Evolutionary conservation across 1,140 invertebrate species (phyloP).

Genomic region (Pygmarrhopalites habei): DNA sequence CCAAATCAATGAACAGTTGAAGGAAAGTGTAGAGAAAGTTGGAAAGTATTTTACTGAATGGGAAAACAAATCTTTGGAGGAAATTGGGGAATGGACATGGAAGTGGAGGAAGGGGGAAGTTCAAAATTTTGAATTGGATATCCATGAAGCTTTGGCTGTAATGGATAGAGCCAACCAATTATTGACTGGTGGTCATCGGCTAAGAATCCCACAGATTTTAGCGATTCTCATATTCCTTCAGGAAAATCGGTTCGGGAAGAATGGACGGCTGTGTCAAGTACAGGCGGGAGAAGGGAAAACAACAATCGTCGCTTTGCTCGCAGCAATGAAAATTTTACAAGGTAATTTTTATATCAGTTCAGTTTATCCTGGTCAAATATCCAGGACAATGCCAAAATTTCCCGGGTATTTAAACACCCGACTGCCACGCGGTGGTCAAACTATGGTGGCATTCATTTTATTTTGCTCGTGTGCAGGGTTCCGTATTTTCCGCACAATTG

Average conservation of each 20-base stretch:
- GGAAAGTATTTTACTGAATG: too few relatives aligned
- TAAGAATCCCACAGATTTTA: background rate
- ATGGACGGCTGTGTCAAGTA: background rate
- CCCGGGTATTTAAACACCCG: too few relatives aligned
- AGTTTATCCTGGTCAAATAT: slow-evolving; percentile 43
- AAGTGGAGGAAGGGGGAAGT: too few relatives aligned
- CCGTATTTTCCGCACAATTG: too few relatives aligned
- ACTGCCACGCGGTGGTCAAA: too few relatives aligned
- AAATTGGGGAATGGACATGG: background rate
- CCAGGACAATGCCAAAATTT: too few relatives aligned
- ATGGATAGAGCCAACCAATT: background rate
- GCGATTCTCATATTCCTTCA: background rate
- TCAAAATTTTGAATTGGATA: too few relatives aligned
- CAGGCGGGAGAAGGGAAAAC: slow-evolving; percentile 2
- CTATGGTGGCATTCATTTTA: too few relatives aligned
- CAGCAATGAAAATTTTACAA: background rate
- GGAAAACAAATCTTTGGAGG: background rate
- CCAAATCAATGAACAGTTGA: too few relatives aligned
- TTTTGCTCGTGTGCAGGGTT: too few relatives aligned
- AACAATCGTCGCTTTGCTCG: background rate
- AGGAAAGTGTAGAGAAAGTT: too few relatives aligned
- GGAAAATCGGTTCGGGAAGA: background rate
- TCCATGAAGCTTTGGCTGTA: background rate
- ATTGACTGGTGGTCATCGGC: background rate
- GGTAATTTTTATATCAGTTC: slow-evolving; percentile 17